phyloP scores from a whole-genome alignment of 1,140 invertebrate genomes.

The Augochlora pura region DNA sequence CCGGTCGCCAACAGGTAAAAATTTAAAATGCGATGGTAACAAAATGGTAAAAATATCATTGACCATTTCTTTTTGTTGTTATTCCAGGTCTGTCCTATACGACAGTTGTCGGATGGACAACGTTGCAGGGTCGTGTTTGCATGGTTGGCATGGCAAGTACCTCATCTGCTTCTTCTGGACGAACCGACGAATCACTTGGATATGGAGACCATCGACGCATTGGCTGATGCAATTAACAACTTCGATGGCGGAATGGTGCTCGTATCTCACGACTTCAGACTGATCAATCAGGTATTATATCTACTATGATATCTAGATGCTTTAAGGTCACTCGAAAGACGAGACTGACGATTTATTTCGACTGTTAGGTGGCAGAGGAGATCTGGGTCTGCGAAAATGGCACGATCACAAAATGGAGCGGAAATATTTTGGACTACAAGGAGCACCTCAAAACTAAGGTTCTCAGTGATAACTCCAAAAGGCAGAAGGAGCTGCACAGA shows the following conservation, averaged over 20 bases:
- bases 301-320: conserved; percentile 1
- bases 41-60: neutral
- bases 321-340: neutral
- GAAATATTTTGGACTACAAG: conserved; percentile 97
- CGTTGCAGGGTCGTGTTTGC: conserved; percentile 99
- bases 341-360: conserved; percentile 1
- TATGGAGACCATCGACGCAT: conserved; percentile 99
- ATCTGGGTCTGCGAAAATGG: conserved; percentile 99
- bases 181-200: conserved; percentile 99
- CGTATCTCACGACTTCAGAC: conserved; percentile 98
- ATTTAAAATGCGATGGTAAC: neutral
- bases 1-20: conserved; percentile 95
- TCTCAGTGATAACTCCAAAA: conserved; percentile 83
- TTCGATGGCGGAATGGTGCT: conserved; percentile 99
- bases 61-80: conserved; percentile 12
- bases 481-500: conserved; percentile 73
- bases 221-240: conserved; percentile 98
- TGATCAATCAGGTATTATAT: conserved; percentile 96
- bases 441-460: conserved; percentile 94
- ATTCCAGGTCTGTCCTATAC: conserved; percentile 94
- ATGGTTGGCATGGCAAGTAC: conserved; percentile 96
- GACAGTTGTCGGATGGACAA: conserved; percentile 98
- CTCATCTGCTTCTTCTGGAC: conserved; percentile 96
- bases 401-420: conserved; percentile 97
- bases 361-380: conserved; percentile 95